Conservation (phyloP, 2,797 vertebrate species). For the Xenops minutus region DNA sequence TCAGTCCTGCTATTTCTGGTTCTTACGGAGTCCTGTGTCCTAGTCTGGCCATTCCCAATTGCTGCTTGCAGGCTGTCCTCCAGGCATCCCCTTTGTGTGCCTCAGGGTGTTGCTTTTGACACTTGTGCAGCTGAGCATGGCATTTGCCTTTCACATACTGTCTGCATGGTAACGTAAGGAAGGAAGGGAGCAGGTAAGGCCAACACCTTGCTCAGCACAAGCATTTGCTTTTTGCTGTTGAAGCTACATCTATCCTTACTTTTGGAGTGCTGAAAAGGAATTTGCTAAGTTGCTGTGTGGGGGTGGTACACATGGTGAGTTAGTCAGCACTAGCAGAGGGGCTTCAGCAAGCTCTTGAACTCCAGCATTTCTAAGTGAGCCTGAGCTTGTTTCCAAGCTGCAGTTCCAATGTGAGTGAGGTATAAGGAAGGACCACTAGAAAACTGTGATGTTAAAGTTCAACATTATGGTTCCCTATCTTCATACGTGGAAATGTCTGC, state of each 20-base stretch:
- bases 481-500: fast-evolving
- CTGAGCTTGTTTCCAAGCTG: background rate
- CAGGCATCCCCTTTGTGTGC: background rate
- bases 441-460: background rate
- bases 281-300: background rate
- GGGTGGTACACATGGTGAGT: background rate
- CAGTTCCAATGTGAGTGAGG: fast-evolving
- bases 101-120: background rate
- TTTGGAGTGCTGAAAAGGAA: background rate
- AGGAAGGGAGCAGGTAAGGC: background rate
- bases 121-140: background rate
- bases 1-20: background rate
- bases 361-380: background rate
- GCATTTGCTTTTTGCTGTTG: background rate
- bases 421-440: background rate
- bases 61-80: background rate
- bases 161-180: background rate
- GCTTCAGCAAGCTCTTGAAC: background rate
- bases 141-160: background rate
- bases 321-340: background rate
- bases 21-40: background rate
- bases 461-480: background rate
- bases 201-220: no score
- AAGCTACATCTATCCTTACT: background rate
- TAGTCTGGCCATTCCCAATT: background rate